Conservation (phyloP, 2,888 invertebrate genomes). For the Lasioglossum zephyrum region DNA sequence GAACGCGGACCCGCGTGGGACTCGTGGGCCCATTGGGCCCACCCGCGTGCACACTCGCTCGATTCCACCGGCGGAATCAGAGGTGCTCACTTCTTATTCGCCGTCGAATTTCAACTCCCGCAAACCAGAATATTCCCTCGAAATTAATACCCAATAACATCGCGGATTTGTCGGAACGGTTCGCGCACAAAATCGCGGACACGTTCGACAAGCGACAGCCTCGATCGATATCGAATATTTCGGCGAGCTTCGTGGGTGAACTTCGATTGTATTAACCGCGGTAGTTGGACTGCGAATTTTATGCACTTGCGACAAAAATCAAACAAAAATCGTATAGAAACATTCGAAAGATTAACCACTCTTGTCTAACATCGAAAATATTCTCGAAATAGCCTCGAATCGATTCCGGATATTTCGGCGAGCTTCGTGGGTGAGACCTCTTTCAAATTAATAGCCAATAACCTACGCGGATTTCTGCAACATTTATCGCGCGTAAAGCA, state of each 20-base stretch:
- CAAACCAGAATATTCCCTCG: neutral
- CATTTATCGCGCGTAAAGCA: neutral
- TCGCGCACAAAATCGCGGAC: neutral
- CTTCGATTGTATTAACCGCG: neutral
- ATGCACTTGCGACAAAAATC: neutral
- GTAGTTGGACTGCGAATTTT: neutral
- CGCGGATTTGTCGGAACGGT: conserved; percentile 4
- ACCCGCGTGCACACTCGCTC: conserved; percentile 68
- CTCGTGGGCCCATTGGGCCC: conserved; percentile 72
- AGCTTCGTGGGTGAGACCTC: neutral
- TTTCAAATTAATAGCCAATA: conserved; percentile 2
- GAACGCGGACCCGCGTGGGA: conserved; percentile 70
- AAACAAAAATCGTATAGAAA: too few species aligned
- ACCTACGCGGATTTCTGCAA: neutral
- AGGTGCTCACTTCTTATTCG: conserved; percentile 58
- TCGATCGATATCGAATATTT: neutral
- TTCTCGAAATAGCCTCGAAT: neutral
- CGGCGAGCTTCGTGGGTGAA: neutral
- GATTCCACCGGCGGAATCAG: conserved; percentile 64
- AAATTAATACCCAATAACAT: conserved; percentile 7
- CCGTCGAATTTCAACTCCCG: neutral
- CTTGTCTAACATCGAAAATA: too few species aligned
- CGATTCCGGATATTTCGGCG: neutral
- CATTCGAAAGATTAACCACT: too few species aligned
- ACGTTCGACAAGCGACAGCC: neutral